phyloP scores from a whole-genome alignment of 2,888 invertebrate species.

The Ectobius pallidus region DNA sequence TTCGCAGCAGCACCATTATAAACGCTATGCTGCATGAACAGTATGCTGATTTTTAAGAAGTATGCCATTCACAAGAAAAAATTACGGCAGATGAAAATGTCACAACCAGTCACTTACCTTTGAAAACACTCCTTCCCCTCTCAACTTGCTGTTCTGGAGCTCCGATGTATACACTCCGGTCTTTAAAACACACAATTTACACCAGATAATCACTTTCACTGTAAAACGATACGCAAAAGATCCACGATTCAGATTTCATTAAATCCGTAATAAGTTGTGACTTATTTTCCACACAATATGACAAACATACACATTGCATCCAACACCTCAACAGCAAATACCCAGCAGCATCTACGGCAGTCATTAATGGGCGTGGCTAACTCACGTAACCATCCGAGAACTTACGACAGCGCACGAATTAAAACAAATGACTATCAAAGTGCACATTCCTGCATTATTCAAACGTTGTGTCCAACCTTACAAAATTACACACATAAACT shows the following conservation, averaged over 20 bases:
- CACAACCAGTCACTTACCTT: constrained; percentile 10
- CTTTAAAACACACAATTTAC: constrained; percentile 10
- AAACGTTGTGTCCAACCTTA: too few species aligned
- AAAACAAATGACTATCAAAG: not conserved
- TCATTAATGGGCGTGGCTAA: constrained; percentile 39
- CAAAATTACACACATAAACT: too few species aligned
- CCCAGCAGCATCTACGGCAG: constrained; percentile 18
- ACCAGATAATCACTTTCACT: not conserved
- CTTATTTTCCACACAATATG: not conserved
- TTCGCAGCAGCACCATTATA: too few species aligned
- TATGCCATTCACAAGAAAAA: too few species aligned
- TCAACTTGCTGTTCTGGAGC: not conserved
- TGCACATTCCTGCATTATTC: not conserved
- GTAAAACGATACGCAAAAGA: not conserved
- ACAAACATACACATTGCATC: not conserved
- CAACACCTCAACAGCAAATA: not conserved
- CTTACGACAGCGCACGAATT: not conserved
- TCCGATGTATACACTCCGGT: not conserved
- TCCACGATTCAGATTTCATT: not conserved
- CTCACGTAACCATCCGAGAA: constrained; percentile 11
- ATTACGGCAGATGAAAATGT: not conserved
- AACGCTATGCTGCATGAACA: too few species aligned
- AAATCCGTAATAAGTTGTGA: not conserved
- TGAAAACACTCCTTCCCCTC: constrained; percentile 5
- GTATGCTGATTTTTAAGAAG: too few species aligned